Evolutionary conservation across 2,113 vertebrate genomes (phyloP).

Genomic region (Aplodontia rufa): DNA sequence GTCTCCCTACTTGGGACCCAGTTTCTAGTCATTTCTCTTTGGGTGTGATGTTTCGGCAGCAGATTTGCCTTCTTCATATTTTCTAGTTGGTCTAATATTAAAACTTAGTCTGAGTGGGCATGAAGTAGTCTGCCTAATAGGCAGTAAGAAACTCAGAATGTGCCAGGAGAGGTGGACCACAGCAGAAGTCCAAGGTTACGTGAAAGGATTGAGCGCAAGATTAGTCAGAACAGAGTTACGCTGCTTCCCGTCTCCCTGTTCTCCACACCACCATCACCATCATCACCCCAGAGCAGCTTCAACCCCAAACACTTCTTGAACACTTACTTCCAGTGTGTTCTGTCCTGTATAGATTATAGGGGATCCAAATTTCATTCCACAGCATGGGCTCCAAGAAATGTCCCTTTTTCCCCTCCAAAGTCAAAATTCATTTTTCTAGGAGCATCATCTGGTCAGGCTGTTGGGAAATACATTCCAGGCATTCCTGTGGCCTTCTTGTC

Average conservation of each 20-base stretch:
- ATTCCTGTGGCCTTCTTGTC: neutral
- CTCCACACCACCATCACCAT: neutral
- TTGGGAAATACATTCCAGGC: neutral
- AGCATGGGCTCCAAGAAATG: neutral
- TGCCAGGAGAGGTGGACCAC: neutral
- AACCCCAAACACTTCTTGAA: neutral
- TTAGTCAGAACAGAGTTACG: rapidly evolving
- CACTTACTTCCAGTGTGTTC: neutral
- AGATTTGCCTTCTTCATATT: neutral
- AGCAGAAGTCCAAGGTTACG: neutral
- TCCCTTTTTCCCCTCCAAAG: neutral
- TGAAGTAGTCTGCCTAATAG: neutral
- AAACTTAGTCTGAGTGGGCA: neutral
- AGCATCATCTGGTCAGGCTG: neutral
- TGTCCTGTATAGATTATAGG: neutral
- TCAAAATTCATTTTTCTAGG: conserved; percentile 23
- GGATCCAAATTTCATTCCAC: neutral
- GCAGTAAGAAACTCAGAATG: neutral
- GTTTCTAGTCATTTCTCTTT: neutral
- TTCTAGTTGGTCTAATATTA: neutral
- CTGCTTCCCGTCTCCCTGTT: neutral
- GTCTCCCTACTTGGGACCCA: neutral
- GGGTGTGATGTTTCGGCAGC: neutral
- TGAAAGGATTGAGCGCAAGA: neutral
- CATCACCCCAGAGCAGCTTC: neutral